phyloP scores from a whole-genome alignment of 2,888 invertebrate species.

The Diarsia mendica region DNA sequence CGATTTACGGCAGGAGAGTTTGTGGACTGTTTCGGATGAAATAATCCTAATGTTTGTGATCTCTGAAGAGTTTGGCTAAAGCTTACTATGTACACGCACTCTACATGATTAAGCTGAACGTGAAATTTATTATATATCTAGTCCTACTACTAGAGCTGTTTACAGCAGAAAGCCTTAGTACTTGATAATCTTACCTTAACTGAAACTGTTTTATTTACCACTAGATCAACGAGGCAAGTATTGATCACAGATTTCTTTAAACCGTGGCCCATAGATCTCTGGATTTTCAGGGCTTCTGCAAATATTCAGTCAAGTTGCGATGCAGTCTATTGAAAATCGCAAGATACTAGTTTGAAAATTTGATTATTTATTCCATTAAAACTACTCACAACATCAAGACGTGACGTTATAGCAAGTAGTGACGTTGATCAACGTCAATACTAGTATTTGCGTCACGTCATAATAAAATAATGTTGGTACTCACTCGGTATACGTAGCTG shows the following conservation, averaged over 20 bases:
- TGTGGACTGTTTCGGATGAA: constrained; percentile 20
- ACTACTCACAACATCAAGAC: constrained; percentile 52
- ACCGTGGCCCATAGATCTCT: not conserved
- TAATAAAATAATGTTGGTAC: constrained; percentile 60
- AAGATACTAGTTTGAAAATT: constrained; percentile 8
- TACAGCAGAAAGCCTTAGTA: constrained; percentile 27
- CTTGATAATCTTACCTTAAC: constrained; percentile 36
- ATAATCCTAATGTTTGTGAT: constrained; percentile 23
- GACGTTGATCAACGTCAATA: constrained; percentile 46
- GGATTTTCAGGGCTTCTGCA: constrained; percentile 31
- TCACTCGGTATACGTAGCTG: constrained; percentile 67
- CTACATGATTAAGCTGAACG: constrained; percentile 13
- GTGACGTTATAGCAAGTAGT: constrained; percentile 29
- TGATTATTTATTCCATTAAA: constrained; percentile 18
- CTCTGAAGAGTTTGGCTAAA: constrained; percentile 5
- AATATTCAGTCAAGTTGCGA: constrained; percentile 26
- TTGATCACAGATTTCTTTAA: not conserved
- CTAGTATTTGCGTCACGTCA: constrained; percentile 41
- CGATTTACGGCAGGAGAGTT: constrained; percentile 35
- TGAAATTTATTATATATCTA: constrained; percentile 23
- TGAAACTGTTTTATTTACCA: constrained; percentile 24
- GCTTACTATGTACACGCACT: constrained; percentile 10
- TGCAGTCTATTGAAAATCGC: constrained; percentile 17
- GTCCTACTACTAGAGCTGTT: constrained; percentile 1
- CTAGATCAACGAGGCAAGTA: constrained; percentile 31